phyloP scores from a whole-genome alignment of 2,113 vertebrate genomes.

The rat (Rattus norvegicus) region DNA sequence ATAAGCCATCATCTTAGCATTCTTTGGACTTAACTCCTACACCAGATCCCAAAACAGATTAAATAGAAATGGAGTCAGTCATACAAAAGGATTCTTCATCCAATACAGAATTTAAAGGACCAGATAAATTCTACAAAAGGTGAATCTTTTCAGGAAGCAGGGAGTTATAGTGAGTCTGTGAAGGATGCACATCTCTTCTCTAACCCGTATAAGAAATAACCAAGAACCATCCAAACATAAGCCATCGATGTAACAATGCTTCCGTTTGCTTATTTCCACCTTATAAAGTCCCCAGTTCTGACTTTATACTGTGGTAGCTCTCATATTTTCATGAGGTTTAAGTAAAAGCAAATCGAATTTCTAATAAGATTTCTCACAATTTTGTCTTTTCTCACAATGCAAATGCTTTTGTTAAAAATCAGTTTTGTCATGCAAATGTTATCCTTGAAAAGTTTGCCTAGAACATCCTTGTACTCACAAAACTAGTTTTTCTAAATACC shows the following conservation, averaged over 20 bases:
- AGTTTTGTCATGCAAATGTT: background rate
- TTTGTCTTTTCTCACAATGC: background rate
- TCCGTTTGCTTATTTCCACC: background rate
- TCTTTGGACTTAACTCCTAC: background rate
- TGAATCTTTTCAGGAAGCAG: background rate
- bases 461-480: background rate
- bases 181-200: background rate
- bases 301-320: background rate
- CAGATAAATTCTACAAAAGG: background rate
- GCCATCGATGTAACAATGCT: background rate
- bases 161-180: background rate
- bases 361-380: background rate
- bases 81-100: background rate
- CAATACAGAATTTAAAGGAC: background rate
- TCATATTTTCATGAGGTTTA: background rate
- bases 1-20: background rate
- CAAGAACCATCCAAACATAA: background rate
- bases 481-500: background rate
- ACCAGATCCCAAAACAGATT: background rate
- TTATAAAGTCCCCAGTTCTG: background rate
- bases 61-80: background rate
- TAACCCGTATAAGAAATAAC: background rate
- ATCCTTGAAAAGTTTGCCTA: background rate
- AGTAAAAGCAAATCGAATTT: background rate
- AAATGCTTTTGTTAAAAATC: background rate